Conservation (phyloP, 1,140 invertebrate species). For the Heliothis virescens region DNA sequence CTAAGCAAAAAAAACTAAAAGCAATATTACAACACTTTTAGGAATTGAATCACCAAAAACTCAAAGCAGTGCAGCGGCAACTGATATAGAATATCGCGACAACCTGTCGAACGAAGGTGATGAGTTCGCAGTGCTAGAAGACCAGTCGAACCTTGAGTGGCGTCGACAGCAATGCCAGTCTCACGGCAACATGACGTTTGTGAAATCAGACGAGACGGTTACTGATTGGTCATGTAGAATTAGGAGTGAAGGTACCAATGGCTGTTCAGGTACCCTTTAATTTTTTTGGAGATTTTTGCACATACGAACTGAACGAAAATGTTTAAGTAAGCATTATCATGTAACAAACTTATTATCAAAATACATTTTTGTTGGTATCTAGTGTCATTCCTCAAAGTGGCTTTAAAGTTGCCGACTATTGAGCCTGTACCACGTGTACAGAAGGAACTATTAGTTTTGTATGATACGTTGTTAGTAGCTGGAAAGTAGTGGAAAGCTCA, state of each 20-base stretch:
- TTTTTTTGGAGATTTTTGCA: background rate
- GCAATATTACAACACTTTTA: background rate
- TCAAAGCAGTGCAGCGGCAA: background rate
- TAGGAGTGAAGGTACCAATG: background rate
- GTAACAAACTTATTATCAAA: no score
- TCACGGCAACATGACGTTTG: background rate
- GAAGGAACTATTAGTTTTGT: no score
- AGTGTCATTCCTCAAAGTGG: no score
- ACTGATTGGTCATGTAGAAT: constrained; percentile 8
- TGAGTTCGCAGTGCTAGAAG: background rate
- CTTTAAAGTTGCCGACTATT: no score
- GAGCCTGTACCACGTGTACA: no score
- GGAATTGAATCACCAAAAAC: background rate
- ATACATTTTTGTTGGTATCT: no score
- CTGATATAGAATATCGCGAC: background rate
- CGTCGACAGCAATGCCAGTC: background rate
- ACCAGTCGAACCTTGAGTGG: background rate
- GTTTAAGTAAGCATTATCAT: no score
- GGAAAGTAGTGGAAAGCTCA: no score
- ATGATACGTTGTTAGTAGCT: no score
- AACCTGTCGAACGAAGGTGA: background rate
- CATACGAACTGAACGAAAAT: no score
- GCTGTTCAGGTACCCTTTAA: background rate
- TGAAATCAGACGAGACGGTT: background rate
- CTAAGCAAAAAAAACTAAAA: no score